A percentile compares a stretch with the other conserved stretches of the same genome.
These are phyloP conservation scores for Pteropus alecto DNA, from an alignment of 2,113 vertebrate genomes.

Conservation along the genomic window DNA sequence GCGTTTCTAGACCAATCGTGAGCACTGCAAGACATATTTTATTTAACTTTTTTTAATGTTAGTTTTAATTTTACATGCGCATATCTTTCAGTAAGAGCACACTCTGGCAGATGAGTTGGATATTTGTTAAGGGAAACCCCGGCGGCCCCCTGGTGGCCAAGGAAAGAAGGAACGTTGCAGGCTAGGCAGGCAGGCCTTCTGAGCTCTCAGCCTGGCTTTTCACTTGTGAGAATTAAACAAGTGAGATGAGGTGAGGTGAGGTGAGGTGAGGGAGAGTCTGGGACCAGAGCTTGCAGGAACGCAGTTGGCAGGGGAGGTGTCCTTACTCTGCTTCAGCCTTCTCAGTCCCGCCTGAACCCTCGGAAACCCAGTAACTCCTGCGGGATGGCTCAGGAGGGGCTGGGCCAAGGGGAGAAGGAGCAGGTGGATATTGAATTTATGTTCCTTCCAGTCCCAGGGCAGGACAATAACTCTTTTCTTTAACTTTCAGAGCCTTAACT, in stretches of 20 bases:
- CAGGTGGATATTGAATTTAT: neutral
- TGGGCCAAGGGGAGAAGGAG: accelerated
- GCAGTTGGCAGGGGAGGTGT: conserved; percentile 57
- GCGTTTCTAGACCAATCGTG: neutral
- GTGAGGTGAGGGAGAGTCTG: neutral
- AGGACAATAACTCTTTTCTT: conserved; percentile 1
- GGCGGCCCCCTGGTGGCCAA: neutral
- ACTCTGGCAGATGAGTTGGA: too few species aligned
- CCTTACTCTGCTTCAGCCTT: accelerated
- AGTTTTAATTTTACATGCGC: neutral
- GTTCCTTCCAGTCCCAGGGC: neutral
- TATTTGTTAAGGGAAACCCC: neutral
- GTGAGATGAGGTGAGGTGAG: too few species aligned
- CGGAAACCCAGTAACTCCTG: neutral
- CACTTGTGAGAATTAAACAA: neutral
- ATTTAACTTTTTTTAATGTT: neutral
- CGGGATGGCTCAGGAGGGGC: neutral
- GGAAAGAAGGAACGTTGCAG: neutral
- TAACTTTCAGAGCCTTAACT: conserved; percentile 40
- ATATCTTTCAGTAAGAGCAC: neutral
- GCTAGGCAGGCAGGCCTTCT: neutral
- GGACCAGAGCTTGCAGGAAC: neutral
- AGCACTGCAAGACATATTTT: neutral
- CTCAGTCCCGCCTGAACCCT: neutral
- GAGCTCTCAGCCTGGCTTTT: accelerated